phyloP scores from a whole-genome alignment of 2,888 invertebrate species.

The Fabriciana adippe region DNA sequence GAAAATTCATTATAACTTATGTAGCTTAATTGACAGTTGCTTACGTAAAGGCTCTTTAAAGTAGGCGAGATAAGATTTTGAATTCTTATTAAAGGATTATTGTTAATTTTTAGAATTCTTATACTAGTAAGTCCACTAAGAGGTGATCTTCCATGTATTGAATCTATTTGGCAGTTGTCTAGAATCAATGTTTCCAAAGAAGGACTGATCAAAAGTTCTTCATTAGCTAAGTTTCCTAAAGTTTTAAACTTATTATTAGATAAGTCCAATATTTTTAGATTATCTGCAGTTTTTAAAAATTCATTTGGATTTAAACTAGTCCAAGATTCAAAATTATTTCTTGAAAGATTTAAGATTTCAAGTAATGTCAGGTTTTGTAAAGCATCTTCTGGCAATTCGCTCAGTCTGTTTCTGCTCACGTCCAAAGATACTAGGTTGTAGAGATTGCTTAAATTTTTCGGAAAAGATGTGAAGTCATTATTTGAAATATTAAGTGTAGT shows the following conservation, averaged over 20 bases:
- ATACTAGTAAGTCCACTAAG: constrained; percentile 78
- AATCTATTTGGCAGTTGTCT: constrained; percentile 83
- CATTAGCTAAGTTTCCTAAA: constrained; percentile 74
- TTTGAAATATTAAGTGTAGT: constrained; percentile 85
- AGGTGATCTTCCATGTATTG: constrained; percentile 76
- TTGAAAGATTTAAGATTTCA: constrained; percentile 83
- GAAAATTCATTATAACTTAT: constrained; percentile 79
- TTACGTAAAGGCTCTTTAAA: constrained; percentile 80
- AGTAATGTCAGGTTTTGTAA: constrained; percentile 80
- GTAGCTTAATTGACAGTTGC: constrained; percentile 79
- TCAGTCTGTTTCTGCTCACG: constrained; percentile 77
- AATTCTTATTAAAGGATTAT: constrained; percentile 76
- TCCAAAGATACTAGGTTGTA: constrained; percentile 62
- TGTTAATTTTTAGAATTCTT: constrained; percentile 77
- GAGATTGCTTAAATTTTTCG: constrained; percentile 59
- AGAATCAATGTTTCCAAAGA: constrained; percentile 83
- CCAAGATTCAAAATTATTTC: constrained; percentile 84
- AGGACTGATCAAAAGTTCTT: constrained; percentile 80
- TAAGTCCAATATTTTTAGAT: constrained; percentile 83
- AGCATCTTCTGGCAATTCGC: constrained; percentile 69
- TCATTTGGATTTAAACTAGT: constrained; percentile 78
- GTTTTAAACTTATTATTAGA: constrained; percentile 83
- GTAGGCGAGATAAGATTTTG: constrained; percentile 75
- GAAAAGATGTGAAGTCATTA: constrained; percentile 83
- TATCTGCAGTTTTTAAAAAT: constrained; percentile 72